Percentiles rank a stretch among this genome's conserved stretches.
Conservation (phyloP, 2,888 invertebrate genomes). For the Diplolepis rosae region DNA sequence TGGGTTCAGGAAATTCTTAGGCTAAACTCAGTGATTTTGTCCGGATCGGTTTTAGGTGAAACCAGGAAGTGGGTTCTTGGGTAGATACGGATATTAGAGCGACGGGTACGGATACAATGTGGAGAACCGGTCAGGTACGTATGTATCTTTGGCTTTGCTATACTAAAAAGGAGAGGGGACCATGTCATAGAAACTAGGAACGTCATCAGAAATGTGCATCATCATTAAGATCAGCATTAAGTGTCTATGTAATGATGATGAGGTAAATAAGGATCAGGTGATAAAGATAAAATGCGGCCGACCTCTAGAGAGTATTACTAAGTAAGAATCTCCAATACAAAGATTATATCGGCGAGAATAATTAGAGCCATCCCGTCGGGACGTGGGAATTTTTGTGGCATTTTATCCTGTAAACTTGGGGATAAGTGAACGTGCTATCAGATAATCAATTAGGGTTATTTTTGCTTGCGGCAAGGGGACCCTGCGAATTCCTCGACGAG, state of each 20-base stretch:
- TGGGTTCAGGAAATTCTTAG: too few relatives aligned
- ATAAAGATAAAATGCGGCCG: too few relatives aligned
- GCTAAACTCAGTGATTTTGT: neutral
- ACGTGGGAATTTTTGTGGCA: conserved; percentile 12
- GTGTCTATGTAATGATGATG: neutral
- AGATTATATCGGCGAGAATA: conserved; percentile 28
- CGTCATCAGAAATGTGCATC: neutral
- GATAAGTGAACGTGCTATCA: conserved; percentile 33
- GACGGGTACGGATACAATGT: conserved; percentile 18
- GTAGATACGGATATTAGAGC: neutral
- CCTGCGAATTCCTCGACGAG: conserved; percentile 37
- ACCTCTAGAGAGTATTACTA: too few relatives aligned
- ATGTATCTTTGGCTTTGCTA: conserved; percentile 31
- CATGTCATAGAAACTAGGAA: neutral
- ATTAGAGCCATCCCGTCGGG: too few relatives aligned
- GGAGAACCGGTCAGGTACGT: conserved; percentile 30
- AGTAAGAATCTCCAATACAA: too few relatives aligned
- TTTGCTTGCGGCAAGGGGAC: conserved; percentile 47
- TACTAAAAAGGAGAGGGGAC: conserved; percentile 4
- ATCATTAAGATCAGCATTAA: neutral
- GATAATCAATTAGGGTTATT: conserved; percentile 53
- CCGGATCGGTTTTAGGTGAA: neutral
- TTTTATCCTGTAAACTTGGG: conserved; percentile 30
- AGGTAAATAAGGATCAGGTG: neutral
- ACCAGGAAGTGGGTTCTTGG: neutral